These are phyloP conservation scores for Acrobasis consociella DNA, from an alignment of 2,888 invertebrate species.

Conservation along the genomic window DNA sequence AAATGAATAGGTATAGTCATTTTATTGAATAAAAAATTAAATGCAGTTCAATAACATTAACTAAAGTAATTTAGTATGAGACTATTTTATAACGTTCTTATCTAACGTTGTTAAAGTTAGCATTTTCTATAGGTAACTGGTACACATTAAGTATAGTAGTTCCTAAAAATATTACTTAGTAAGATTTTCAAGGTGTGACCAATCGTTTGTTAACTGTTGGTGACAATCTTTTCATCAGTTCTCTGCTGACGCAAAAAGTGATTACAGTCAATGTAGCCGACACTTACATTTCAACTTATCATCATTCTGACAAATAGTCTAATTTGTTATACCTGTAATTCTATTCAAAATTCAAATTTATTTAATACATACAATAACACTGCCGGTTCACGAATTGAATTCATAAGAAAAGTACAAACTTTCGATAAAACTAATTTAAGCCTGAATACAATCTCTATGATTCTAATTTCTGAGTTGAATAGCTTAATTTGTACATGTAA, in stretches of 20 bases:
- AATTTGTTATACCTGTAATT: slow-evolving; percentile 23
- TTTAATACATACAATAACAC: slow-evolving; percentile 29
- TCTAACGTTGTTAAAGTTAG: neutral
- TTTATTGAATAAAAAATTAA: neutral
- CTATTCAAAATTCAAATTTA: slow-evolving; percentile 11
- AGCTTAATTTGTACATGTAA: neutral
- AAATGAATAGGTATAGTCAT: neutral
- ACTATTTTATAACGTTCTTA: no score
- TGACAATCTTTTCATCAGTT: slow-evolving; percentile 40
- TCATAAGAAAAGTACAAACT: slow-evolving; percentile 31
- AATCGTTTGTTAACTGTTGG: slow-evolving; percentile 37
- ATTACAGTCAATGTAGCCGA: slow-evolving; percentile 41
- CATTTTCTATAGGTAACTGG: neutral
- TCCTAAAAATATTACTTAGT: neutral
- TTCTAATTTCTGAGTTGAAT: neutral
- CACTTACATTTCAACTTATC: slow-evolving; percentile 35
- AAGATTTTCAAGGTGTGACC: neutral
- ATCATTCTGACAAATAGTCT: slow-evolving; percentile 30
- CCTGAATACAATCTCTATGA: slow-evolving; percentile 1
- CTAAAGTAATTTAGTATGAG: neutral
- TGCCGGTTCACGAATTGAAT: slow-evolving; percentile 31
- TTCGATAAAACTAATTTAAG: slow-evolving; percentile 33
- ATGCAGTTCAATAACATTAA: neutral
- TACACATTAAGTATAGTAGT: neutral
- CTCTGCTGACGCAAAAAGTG: slow-evolving; percentile 35